Conservation (phyloP, 2,888 invertebrate genomes). For the Criorhina ranunculi region DNA sequence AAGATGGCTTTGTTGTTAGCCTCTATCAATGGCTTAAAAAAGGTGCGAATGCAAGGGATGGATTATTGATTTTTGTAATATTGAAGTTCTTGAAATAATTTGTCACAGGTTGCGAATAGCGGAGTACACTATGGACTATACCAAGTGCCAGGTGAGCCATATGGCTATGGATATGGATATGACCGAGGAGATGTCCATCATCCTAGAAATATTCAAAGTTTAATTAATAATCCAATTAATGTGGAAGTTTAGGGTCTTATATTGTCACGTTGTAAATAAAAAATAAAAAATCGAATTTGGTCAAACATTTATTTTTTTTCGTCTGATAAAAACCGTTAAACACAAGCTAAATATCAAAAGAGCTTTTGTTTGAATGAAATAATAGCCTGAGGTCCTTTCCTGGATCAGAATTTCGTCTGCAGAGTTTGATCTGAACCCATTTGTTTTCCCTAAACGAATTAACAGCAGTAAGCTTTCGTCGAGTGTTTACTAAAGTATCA, state of each 20-base stretch:
- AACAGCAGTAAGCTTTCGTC: too few relatives aligned
- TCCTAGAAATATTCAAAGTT: constrained; percentile 81
- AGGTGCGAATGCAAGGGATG: constrained; percentile 84
- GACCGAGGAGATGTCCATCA: constrained; percentile 82
- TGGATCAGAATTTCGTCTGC: too few relatives aligned
- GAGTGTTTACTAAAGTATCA: too few relatives aligned
- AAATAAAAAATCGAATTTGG: too few relatives aligned
- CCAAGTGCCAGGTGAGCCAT: constrained; percentile 85
- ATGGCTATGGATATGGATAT: constrained; percentile 79
- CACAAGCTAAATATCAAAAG: too few relatives aligned
- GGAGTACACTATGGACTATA: constrained; percentile 92
- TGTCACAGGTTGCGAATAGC: constrained; percentile 88
- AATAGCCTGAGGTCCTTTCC: too few relatives aligned
- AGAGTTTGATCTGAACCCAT: too few relatives aligned
- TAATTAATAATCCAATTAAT: constrained; percentile 77
- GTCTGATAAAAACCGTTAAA: too few relatives aligned
- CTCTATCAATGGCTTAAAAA: constrained; percentile 92
- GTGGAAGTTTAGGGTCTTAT: constrained; percentile 9
- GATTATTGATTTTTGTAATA: constrained; percentile 47
- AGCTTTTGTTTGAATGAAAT: too few relatives aligned
- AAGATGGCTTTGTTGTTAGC: constrained; percentile 93
- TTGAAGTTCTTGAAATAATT: constrained; percentile 83
- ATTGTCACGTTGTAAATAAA: neutral
- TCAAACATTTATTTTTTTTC: neutral
- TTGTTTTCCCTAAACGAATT: too few relatives aligned